Conservation (phyloP, 2,113 vertebrate genomes). For the Bothrops jararaca region DNA sequence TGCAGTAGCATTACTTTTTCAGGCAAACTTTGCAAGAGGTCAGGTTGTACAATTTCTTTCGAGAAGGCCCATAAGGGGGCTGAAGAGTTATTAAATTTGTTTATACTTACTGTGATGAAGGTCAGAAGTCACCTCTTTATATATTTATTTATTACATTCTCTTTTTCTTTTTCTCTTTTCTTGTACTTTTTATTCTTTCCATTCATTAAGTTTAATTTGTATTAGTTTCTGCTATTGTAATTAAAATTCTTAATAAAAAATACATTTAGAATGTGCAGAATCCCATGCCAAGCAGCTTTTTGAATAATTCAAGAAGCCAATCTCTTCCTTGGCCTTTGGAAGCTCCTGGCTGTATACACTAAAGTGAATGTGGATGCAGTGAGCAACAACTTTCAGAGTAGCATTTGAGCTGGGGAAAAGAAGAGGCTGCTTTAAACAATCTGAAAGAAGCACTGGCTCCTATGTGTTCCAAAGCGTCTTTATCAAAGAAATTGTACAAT, state of each 20-base stretch:
- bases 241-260: not conserved
- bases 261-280: not conserved
- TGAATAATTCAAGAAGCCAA: not conserved
- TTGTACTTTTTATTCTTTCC: not conserved
- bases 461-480: not conserved
- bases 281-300: not conserved
- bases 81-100: not conserved
- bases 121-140: not conserved
- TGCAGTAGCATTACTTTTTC: not conserved
- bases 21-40: not conserved
- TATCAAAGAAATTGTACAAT: not conserved
- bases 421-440: not conserved
- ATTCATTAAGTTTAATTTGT: not conserved
- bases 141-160: not conserved
- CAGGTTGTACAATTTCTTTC: not conserved
- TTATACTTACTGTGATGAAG: not conserved
- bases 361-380: not conserved
- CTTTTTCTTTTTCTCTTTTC: not conserved
- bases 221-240: not conserved
- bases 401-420: not conserved
- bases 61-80: not conserved
- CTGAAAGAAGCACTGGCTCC: not conserved
- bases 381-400: not conserved
- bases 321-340: not conserved
- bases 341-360: not conserved